Conservation (phyloP, 2,888 invertebrate genomes). For the Dilophus febrilis region DNA sequence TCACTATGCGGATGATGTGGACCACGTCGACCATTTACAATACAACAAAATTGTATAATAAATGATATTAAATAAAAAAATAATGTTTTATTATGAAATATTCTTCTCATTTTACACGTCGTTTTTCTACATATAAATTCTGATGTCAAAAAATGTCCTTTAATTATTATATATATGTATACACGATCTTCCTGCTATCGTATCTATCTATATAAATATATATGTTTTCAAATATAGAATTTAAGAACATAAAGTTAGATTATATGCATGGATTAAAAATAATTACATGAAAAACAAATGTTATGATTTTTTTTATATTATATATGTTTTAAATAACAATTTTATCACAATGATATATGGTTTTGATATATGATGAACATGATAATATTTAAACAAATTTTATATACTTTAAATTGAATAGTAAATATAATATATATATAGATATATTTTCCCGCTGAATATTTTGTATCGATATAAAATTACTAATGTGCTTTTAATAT, state of each 20-base stretch:
- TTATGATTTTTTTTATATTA: conserved; percentile 2
- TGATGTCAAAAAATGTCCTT: not conserved
- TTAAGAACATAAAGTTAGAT: not conserved
- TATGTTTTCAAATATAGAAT: not conserved
- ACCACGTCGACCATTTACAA: conserved; percentile 31
- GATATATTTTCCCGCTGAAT: no score
- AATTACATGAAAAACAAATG: conserved; percentile 6
- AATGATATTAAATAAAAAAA: conserved; percentile 1
- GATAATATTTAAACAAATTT: no score
- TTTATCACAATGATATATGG: no score
- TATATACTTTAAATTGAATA: no score
- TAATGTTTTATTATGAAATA: not conserved
- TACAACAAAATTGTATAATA: not conserved
- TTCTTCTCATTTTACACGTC: conserved; percentile 2
- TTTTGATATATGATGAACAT: no score
- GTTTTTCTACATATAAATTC: no score
- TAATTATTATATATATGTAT: not conserved
- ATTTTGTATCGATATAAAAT: no score
- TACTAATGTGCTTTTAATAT: no score
- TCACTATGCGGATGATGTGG: conserved; percentile 47
- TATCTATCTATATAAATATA: not conserved
- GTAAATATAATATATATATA: no score
- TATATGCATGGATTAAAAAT: conserved; percentile 2
- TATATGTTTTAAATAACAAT: no score
- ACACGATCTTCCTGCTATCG: not conserved